Base-by-base conservation (phyloP, 2,113 vertebrate species). In the Sapayoa aenigma region DNA sequence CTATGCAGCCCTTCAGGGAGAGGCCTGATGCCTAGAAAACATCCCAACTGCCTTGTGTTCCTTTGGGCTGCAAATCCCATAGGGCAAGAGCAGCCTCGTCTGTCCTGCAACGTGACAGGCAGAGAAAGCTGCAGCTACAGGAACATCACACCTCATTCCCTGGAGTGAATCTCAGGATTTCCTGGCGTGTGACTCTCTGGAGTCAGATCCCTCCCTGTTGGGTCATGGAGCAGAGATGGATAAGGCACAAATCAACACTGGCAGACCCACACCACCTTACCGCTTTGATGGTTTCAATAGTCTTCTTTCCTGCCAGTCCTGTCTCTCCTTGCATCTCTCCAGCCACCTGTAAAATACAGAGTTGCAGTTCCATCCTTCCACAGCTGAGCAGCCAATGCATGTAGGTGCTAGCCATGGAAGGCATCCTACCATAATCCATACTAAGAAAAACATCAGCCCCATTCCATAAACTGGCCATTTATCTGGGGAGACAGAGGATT, bases 281-380 rank as follows among this genome's bases (percentile, higher is more conserved):
- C 78, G 99, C 99, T 98, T 99, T 99, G 92, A 99, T 98, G 0
- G 99, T 99, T 97, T 99, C 99, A 12, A 99, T 97, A 3, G 99
- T 99, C 95, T 99, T 99, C 98, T 98, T 99, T 49, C 97, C 98
- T 11, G 99, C 98, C 56, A 99, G 98, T 19, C 98, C 99, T 2
- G 95, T 98, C 86, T 99, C 98, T 77, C 98, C 99, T 94, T 98
- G 96, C 1, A 96, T 98, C 96, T 99, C 99, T 89, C 99, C 99
- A 35, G 99, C 98, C 77, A 99, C 99, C 99, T 99, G 90, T 19
- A 89, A 96, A 82, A 90, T 6, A 47, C 14, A 84, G 56, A 77
- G 42, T 41, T 84, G 37, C 56, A 92, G 68, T 31, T 90, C 59
- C 5, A 22, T 63, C 47, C 59, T 71, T 52, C 50, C 1, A 16